Evolutionary conservation across 2,113 vertebrate species (phyloP).

Genomic region (Petrocephalus microphthalmus): DNA sequence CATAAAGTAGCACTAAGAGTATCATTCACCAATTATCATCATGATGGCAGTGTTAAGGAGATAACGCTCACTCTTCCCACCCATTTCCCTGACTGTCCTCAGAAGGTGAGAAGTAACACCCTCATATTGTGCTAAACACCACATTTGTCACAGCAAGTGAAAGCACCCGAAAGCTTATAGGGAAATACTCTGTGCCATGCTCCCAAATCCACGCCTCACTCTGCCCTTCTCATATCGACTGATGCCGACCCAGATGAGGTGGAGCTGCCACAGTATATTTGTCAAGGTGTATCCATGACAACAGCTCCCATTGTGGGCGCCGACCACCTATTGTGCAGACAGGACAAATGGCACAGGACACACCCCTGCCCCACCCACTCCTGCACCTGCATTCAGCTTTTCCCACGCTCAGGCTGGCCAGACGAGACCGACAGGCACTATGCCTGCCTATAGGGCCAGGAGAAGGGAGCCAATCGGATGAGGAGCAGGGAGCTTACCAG

Average conservation of each 20-base stretch:
- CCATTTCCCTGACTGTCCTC: background rate
- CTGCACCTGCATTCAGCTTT: background rate
- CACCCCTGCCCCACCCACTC: background rate
- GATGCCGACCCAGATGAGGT: background rate
- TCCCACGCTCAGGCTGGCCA: constrained; percentile 9
- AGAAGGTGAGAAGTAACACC: background rate
- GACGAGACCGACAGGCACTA: background rate
- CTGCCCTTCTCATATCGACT: background rate
- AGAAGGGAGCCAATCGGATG: background rate
- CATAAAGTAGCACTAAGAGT: background rate
- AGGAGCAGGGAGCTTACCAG: background rate
- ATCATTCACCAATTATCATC: background rate
- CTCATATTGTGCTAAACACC: background rate
- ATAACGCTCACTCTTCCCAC: background rate
- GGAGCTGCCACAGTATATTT: background rate
- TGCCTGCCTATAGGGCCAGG: background rate
- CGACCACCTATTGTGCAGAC: background rate
- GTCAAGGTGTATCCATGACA: constrained; percentile 10
- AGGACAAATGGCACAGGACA: background rate
- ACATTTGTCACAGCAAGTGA: background rate
- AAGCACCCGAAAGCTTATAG: background rate
- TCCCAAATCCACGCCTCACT: background rate
- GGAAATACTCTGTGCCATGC: background rate
- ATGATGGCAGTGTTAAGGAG: background rate
- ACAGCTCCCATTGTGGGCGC: background rate